These are phyloP conservation scores for Apogon hyalosoma DNA, from an alignment of 2,797 vertebrate genomes.

Conservation along the genomic window DNA sequence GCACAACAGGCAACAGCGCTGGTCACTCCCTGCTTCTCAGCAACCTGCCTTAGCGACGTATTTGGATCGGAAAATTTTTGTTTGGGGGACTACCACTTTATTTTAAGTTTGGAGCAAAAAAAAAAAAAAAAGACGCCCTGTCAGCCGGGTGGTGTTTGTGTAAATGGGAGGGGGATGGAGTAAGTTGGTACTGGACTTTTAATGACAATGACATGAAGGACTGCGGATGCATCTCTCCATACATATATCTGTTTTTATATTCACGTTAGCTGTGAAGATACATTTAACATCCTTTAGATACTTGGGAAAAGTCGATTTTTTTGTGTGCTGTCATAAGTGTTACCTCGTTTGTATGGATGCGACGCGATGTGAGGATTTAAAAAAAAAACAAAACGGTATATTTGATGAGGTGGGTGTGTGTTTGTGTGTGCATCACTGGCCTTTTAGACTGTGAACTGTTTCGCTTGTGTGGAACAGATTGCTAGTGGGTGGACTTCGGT, in stretches of 20 bases:
- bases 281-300: too few species aligned
- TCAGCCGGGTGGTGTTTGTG: slow-evolving; percentile 6
- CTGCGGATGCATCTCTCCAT: too few species aligned
- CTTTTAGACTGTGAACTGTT: slow-evolving; percentile 36
- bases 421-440: slow-evolving; percentile 25
- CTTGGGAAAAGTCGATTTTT: too few species aligned
- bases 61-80: slow-evolving; percentile 75
- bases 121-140: slow-evolving; percentile 28
- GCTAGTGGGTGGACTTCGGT: slow-evolving; percentile 63
- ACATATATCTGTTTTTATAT: too few species aligned
- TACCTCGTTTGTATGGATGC: too few species aligned
- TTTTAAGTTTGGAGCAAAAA: slow-evolving; percentile 45
- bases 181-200: background rate
- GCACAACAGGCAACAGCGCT: slow-evolving; percentile 13
- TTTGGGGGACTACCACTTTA: slow-evolving; percentile 64
- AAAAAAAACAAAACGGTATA: too few species aligned
- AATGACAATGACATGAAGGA: too few species aligned
- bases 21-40: slow-evolving; percentile 41
- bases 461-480: slow-evolving; percentile 66
- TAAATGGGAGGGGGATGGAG: background rate
- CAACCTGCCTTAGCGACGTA: slow-evolving; percentile 66
- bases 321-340: too few species aligned
- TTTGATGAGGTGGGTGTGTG: slow-evolving; percentile 14
- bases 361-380: too few species aligned
- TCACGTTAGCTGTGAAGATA: too few species aligned